Base-by-base conservation (phyloP, 2,797 vertebrate genomes). In the Melanotaenia pygmaea region DNA sequence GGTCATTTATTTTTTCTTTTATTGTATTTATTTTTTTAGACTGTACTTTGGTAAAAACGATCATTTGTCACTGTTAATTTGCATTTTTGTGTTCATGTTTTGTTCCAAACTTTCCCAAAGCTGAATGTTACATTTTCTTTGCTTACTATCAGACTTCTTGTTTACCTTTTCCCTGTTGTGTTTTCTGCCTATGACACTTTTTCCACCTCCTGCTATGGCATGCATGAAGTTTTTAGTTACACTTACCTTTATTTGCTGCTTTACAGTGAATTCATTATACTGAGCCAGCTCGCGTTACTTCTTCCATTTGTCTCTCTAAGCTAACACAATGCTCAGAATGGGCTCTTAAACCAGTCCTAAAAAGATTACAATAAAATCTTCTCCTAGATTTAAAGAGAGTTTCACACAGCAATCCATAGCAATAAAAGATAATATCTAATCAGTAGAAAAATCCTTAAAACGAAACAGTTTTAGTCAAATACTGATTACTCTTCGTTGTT, bases 161-260 rank as follows among this genome's bases (percentile, higher is more conserved):
- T 47, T 47, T 45, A 14, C 16, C 3, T 45, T 18, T 4, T 45
- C 13, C 6, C 16, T 45, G 40, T 45, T 5, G 40, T 5, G 43
- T 45, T 45, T 45, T 45, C 14, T 45, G 16, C 20, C 20, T 38
- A 10, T 28, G 30, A 59, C 28, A 47, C 6, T 59, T 67, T 63
- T 67, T 68, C 65, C 65, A 60, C 12, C 18, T 40, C 40, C 32
- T 47, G 20, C 30, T 47, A 14, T 56, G 38, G 58, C 18, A 62
- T 35, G 30, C 57, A 61, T 14, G 56, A 38, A 3, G 35, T 5
- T 53, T 20, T 10, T 61, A 34, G 26, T 47, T 59, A 34, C 65
- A 7, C 24, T 38, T 26, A 11, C 16, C 50, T 66, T 66, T 34
- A 28, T 35, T 66, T 54, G 64, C 54, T 56, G 51, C 16, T 64